Conservation (phyloP, 2,797 vertebrate species). For the Gymnoscopelus braueri region DNA sequence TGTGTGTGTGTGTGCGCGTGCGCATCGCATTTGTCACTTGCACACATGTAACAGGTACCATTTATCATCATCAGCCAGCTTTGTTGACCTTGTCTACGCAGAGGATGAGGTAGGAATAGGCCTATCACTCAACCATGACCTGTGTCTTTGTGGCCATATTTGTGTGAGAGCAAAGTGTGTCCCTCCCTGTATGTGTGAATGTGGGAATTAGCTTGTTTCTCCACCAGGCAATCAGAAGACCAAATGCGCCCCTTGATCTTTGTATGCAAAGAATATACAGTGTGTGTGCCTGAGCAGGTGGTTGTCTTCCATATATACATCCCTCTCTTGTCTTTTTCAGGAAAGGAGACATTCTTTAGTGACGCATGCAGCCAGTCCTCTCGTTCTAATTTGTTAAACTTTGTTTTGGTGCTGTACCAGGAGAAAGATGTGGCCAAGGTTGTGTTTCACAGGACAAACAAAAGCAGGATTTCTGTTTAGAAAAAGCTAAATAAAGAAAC, state of each 20-base stretch:
- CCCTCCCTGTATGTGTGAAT: background rate
- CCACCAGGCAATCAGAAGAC: background rate
- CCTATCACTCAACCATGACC: background rate
- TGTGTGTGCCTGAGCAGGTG: too few species aligned
- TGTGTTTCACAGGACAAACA: too few species aligned
- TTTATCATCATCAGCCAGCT: conserved; percentile 9
- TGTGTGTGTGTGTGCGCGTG: background rate
- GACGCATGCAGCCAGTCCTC: too few species aligned
- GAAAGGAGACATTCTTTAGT: too few species aligned
- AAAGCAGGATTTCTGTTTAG: too few species aligned
- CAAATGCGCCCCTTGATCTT: conserved; percentile 1
- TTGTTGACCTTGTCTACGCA: conserved; percentile 5
- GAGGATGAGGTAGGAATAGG: background rate
- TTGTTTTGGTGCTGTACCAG: too few species aligned
- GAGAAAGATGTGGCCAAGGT: too few species aligned
- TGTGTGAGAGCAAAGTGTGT: background rate
- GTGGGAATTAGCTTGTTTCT: background rate
- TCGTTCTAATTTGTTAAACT: too few species aligned
- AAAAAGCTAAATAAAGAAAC: too few species aligned
- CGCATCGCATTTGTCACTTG: background rate
- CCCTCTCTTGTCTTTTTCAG: too few species aligned
- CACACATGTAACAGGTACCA: background rate
- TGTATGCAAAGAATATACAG: background rate
- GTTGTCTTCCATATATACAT: too few species aligned
- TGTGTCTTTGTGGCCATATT: background rate